These are phyloP conservation scores for Agrochola lychnidis DNA, from an alignment of 2,888 invertebrate genomes.

Conservation along the genomic window DNA sequence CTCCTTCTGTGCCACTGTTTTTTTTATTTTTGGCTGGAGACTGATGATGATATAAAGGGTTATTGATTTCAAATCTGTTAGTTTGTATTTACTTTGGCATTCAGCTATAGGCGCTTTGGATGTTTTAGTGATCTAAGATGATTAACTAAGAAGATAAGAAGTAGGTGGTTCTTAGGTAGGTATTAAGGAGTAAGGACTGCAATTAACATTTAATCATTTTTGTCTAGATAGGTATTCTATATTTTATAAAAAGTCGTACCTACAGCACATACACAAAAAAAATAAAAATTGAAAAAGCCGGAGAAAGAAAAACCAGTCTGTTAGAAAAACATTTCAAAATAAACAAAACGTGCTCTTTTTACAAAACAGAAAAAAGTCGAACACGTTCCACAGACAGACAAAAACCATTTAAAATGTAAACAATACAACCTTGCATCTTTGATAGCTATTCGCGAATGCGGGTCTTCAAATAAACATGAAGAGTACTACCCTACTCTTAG, in stretches of 20 bases:
- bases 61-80: background rate
- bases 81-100: background rate
- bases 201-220: background rate
- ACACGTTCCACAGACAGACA: conserved; percentile 32
- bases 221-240: background rate
- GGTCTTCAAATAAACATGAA: conserved; percentile 48
- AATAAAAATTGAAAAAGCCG: background rate
- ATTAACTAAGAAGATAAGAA: background rate
- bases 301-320: conserved; percentile 11
- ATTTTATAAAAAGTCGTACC: background rate
- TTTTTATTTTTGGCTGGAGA: background rate
- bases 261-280: background rate
- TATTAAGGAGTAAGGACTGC: background rate
- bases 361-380: conserved; percentile 31
- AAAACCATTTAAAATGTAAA: conserved; percentile 44
- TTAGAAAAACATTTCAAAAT: conserved; percentile 31
- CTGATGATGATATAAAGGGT: background rate
- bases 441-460: conserved; percentile 30
- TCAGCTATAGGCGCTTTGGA: background rate
- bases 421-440: conserved; percentile 54
- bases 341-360: conserved; percentile 47
- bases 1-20: too few species aligned
- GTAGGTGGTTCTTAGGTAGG: too few species aligned
- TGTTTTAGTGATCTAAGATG: background rate
- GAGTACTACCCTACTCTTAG: conserved; percentile 13